phyloP scores from a whole-genome alignment of 2,797 vertebrate species.

The Leuciscus waleckii region DNA sequence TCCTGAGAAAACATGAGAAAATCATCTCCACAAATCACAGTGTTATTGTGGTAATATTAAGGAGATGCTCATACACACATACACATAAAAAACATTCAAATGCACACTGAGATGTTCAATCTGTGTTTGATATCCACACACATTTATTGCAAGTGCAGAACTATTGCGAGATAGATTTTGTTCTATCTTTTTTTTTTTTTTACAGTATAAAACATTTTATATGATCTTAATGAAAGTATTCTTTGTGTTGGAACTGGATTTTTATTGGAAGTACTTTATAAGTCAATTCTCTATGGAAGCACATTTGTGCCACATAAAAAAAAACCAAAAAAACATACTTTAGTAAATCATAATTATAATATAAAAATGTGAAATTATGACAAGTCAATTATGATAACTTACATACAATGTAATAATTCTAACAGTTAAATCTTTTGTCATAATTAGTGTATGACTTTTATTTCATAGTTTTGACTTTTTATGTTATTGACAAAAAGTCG shows the following conservation, averaged over 20 bases:
- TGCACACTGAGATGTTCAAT: slow-evolving; percentile 60
- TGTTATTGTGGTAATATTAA: slow-evolving; percentile 68
- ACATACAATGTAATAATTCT: too few species aligned
- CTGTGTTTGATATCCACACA: slow-evolving; percentile 47
- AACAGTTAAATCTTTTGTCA: background rate
- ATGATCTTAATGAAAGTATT: background rate
- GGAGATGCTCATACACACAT: slow-evolving; percentile 59
- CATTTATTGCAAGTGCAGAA: background rate
- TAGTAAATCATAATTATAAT: background rate
- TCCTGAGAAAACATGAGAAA: slow-evolving; percentile 44
- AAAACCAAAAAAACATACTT: background rate
- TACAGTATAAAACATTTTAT: background rate
- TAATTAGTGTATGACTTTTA: too few species aligned
- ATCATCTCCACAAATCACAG: slow-evolving; percentile 66
- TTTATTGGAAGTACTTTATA: too few species aligned
- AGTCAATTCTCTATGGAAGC: background rate
- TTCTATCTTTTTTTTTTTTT: background rate
- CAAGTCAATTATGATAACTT: too few species aligned
- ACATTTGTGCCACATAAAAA: background rate
- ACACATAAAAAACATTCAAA: slow-evolving; percentile 61
- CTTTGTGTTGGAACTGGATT: background rate
- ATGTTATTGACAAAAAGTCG: background rate
- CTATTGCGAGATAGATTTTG: background rate
- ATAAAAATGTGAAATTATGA: too few species aligned
- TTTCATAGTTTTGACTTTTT: background rate